Evolutionary conservation across 1,140 invertebrate species (phyloP).

Genomic region (Zaprionus kolodkinae): DNA sequence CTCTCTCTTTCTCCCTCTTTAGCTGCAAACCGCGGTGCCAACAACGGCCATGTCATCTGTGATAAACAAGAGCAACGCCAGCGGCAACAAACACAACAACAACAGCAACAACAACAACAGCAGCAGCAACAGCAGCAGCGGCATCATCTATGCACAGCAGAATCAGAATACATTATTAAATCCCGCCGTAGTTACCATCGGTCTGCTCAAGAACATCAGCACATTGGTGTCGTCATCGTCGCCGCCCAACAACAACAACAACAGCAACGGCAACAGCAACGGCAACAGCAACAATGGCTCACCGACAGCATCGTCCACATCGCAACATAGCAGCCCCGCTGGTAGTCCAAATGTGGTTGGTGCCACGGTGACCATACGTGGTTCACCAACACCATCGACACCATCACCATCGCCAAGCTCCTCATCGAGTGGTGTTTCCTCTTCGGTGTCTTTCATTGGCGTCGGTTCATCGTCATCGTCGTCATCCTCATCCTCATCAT

Average conservation of each 20-base stretch:
- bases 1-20: not conserved
- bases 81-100: constrained; percentile 36
- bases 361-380: constrained; percentile 57
- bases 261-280: constrained; percentile 10
- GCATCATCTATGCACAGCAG: constrained; percentile 15
- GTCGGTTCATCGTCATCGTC: constrained; percentile 41
- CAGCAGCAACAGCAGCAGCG: constrained; percentile 13
- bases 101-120: constrained; percentile 27
- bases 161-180: constrained; percentile 19
- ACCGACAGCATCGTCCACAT: constrained; percentile 12
- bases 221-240: constrained; percentile 9
- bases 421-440: constrained; percentile 76
- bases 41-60: constrained; percentile 62
- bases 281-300: constrained; percentile 35
- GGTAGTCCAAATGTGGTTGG: constrained; percentile 58
- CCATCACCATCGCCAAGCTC: constrained; percentile 80
- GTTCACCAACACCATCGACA: constrained; percentile 80
- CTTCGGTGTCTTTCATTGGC: constrained; percentile 75
- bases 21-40: constrained; percentile 24
- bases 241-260: constrained; percentile 19
- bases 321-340: constrained; percentile 49
- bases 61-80: constrained; percentile 66
- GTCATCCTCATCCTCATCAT: constrained; percentile 53
- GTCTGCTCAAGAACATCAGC: constrained; percentile 48
- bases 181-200: constrained; percentile 42